A percentile compares a stretch with the other conserved stretches of the same genome.
These are phyloP conservation scores for Hycleus phaleratus DNA, from an alignment of 1,140 invertebrate genomes.

Conservation along the genomic window DNA sequence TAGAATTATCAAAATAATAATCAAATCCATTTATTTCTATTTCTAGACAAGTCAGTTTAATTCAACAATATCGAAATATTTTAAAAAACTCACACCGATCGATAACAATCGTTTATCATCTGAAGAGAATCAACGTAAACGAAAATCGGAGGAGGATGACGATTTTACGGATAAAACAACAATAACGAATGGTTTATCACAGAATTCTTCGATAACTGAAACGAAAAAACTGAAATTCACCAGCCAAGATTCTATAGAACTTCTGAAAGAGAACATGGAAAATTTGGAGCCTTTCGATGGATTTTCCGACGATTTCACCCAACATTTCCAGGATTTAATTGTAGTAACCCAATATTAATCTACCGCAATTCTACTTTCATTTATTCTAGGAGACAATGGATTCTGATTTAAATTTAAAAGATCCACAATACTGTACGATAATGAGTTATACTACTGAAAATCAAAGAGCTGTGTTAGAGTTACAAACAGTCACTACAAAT, in stretches of 20 bases:
- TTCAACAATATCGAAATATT: conserved; percentile 8
- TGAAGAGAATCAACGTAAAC: no score
- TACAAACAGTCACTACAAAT: conserved; percentile 37
- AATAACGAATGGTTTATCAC: no score
- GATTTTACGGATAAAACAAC: no score
- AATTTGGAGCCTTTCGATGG: conserved; percentile 22
- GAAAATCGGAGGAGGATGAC: no score
- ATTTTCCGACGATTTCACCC: conserved; percentile 33
- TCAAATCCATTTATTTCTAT: no score
- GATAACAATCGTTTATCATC: no score
- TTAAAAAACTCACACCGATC: not conserved
- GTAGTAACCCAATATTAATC: not conserved
- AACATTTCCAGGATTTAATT: conserved; percentile 13
- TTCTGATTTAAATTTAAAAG: conserved; percentile 39
- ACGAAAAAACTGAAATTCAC: not conserved
- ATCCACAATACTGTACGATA: conserved; percentile 44
- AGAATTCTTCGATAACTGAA: not conserved
- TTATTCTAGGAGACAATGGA: conserved; percentile 14
- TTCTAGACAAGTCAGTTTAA: no score
- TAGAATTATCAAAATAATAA: no score
- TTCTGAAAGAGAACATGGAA: conserved; percentile 1
- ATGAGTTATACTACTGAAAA: conserved; percentile 29
- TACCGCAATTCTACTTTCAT: not conserved
- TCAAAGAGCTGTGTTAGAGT: conserved; percentile 32
- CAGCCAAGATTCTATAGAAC: not conserved